Evolutionary conservation across 2,888 invertebrate species (phyloP).

Genomic region (Torymus auratus): DNA sequence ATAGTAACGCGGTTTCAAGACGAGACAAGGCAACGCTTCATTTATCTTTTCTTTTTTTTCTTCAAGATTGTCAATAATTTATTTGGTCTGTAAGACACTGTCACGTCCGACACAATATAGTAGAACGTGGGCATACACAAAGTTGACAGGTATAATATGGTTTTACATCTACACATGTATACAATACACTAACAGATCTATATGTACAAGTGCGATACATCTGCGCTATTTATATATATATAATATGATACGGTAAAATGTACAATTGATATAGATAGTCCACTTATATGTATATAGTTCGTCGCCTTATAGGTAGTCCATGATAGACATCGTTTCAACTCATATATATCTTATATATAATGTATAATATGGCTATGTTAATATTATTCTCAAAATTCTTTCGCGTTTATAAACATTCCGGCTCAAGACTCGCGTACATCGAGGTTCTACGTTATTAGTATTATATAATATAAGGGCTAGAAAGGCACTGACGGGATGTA

Average conservation of each 20-base stretch:
- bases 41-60: slow-evolving; percentile 6
- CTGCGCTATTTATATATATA: not conserved
- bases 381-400: not conserved
- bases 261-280: slow-evolving; percentile 19
- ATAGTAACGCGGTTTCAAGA: slow-evolving; percentile 17
- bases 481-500: not conserved
- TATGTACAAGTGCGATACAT: slow-evolving; percentile 53
- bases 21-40: slow-evolving; percentile 19
- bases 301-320: not conserved
- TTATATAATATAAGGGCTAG: too few species aligned
- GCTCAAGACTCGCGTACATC: not conserved
- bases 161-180: slow-evolving; percentile 49
- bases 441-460: too few species aligned
- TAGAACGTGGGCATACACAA: slow-evolving; percentile 44
- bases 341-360: too few species aligned
- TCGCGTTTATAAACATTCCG: not conserved
- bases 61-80: slow-evolving; percentile 22
- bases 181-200: slow-evolving; percentile 46
- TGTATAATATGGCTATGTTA: not conserved
- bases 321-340: not conserved
- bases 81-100: slow-evolving; percentile 25
- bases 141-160: slow-evolving; percentile 13
- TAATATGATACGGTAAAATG: slow-evolving; percentile 5
- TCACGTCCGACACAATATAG: slow-evolving; percentile 40
- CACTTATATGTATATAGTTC: not conserved